Conservation (phyloP, 2,797 vertebrate species). For the Channa striata region DNA sequence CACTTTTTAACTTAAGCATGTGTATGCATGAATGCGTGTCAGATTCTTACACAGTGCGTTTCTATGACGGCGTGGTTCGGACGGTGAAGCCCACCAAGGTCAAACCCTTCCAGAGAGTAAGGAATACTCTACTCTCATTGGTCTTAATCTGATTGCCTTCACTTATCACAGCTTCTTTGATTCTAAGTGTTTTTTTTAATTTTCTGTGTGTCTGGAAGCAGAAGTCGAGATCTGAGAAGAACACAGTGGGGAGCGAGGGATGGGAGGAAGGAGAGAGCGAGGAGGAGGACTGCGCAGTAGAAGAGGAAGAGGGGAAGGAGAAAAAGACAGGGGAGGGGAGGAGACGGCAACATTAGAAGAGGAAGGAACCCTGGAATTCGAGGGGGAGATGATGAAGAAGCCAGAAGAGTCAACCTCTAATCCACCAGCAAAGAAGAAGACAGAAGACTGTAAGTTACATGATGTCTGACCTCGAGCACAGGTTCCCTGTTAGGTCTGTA, state of each 20-base stretch:
- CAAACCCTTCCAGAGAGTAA: slow-evolving; percentile 94
- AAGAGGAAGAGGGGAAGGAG: slow-evolving; percentile 57
- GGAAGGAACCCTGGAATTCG: slow-evolving; percentile 68
- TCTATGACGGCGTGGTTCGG: slow-evolving; percentile 96
- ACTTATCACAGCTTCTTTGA: neutral
- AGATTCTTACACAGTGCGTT: slow-evolving; percentile 97
- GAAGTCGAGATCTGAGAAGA: slow-evolving; percentile 66
- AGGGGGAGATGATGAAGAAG: slow-evolving; percentile 75
- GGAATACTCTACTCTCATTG: slow-evolving; percentile 52
- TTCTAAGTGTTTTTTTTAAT: neutral
- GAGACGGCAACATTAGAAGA: slow-evolving; percentile 62
- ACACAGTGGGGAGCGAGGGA: slow-evolving; percentile 69
- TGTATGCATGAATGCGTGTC: slow-evolving; percentile 26
- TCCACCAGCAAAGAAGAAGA: slow-evolving; percentile 86
- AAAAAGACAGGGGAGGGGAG: slow-evolving; percentile 61
- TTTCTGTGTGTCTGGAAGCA: slow-evolving; percentile 37
- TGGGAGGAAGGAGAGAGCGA: slow-evolving; percentile 80
- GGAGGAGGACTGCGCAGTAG: slow-evolving; percentile 60
- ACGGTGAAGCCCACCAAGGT: slow-evolving; percentile 96
- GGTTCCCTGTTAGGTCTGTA: neutral
- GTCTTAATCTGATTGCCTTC: neutral
- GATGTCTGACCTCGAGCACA: slow-evolving; percentile 67
- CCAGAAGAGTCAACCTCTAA: slow-evolving; percentile 84
- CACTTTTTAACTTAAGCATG: neutral
- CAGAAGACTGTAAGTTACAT: slow-evolving; percentile 80